Percentiles rank a stretch among this genome's conserved stretches.
These are phyloP conservation scores for Papilio dardanus DNA, from an alignment of 1,140 invertebrate genomes.

Conservation along the genomic window DNA sequence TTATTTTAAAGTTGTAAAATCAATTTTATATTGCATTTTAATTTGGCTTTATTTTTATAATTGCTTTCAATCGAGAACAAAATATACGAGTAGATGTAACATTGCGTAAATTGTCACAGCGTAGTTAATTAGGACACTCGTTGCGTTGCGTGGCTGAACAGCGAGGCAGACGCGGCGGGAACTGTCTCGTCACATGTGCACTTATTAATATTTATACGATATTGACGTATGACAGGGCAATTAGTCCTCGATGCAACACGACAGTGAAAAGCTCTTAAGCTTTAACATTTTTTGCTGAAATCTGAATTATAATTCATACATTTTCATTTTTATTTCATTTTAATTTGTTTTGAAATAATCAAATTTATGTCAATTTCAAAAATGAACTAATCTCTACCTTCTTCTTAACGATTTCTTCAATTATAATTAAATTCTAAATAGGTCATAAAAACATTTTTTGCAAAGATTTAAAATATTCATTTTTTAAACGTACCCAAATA, in stretches of 20 bases:
- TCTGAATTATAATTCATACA: neutral
- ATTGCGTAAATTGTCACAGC: constrained; percentile 13
- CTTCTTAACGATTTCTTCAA: too few species aligned
- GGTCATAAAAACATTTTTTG: neutral
- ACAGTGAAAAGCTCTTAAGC: constrained; percentile 9
- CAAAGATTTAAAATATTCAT: neutral
- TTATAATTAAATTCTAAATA: neutral
- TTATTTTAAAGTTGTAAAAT: too few species aligned
- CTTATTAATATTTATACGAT: constrained; percentile 18
- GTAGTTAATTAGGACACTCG: constrained; percentile 10
- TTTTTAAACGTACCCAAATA: constrained; percentile 85
- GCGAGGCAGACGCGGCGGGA: neutral
- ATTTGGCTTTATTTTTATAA: neutral
- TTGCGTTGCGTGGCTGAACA: constrained; percentile 13
- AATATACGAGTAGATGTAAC: neutral
- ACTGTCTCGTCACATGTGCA: constrained; percentile 8
- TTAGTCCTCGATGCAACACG: constrained; percentile 4
- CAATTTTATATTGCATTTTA: neutral
- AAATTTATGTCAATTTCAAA: too few species aligned
- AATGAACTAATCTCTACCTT: too few species aligned
- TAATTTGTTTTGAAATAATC: too few species aligned
- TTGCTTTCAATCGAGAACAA: neutral
- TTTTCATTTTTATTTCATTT: too few species aligned
- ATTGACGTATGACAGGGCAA: constrained; percentile 24
- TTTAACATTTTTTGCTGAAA: neutral